These are phyloP conservation scores for Tanypteryx hageni DNA, from an alignment of 2,888 invertebrate genomes.

Conservation along the genomic window DNA sequence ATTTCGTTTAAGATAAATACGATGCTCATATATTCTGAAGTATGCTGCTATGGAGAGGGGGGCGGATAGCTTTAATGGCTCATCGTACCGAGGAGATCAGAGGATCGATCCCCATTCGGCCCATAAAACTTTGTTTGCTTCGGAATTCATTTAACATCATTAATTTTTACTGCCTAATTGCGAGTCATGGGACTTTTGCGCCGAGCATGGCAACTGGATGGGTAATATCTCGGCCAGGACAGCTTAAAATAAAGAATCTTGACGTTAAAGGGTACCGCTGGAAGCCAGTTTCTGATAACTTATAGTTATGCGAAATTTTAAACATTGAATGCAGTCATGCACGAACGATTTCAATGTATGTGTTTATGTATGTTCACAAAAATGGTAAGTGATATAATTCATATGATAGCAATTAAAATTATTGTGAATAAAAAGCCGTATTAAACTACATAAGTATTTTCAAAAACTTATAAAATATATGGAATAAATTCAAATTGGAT, in stretches of 20 bases:
- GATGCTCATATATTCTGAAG: not conserved
- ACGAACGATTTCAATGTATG: too few species aligned
- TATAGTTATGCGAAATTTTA: too few species aligned
- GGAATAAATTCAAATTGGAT: too few species aligned
- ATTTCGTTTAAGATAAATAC: conserved; percentile 22
- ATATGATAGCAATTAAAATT: too few species aligned
- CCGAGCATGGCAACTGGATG: not conserved
- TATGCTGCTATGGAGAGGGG: not conserved
- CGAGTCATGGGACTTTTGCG: not conserved
- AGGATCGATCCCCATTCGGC: not conserved
- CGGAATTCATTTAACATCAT: not conserved
- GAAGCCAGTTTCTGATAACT: too few species aligned
- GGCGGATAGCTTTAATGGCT: not conserved
- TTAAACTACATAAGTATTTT: too few species aligned
- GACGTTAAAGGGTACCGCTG: not conserved
- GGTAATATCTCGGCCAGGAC: not conserved
- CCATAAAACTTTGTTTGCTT: not conserved
- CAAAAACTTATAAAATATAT: too few species aligned
- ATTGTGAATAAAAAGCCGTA: too few species aligned
- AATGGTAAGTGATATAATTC: too few species aligned
- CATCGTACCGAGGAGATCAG: not conserved
- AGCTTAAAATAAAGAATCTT: not conserved
- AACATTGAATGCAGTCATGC: too few species aligned
- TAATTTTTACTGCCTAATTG: conserved; percentile 1
- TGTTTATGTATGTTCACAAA: too few species aligned